Evolutionary conservation across 2,888 invertebrate genomes (phyloP).

Genomic region (Plebejus argus): DNA sequence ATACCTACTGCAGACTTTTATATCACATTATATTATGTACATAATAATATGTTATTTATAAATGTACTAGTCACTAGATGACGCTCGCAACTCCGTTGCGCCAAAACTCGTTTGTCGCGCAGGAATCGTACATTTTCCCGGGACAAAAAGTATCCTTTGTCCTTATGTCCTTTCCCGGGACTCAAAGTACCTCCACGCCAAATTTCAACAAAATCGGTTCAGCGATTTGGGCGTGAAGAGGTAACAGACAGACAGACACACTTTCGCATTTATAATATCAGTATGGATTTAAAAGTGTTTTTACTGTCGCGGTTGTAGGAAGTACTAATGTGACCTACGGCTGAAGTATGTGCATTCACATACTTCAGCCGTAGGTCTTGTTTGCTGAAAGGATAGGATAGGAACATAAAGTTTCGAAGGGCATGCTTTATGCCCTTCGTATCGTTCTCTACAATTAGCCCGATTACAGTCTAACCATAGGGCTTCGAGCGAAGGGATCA

Average conservation of each 20-base stretch:
- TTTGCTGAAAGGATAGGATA: not conserved
- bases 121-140: no score
- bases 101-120: no score
- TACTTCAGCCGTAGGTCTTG: not conserved
- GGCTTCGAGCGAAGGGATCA: not conserved
- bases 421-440: not conserved
- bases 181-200: no score
- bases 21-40: not conserved
- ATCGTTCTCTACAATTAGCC: not conserved
- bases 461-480: not conserved
- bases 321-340: not conserved
- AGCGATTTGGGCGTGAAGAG: no score
- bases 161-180: no score
- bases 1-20: slow-evolving; percentile 19
- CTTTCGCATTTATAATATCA: no score
- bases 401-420: not conserved
- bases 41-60: not conserved
- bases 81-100: no score
- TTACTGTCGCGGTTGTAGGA: not conserved
- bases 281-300: not conserved
- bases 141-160: no score
- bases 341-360: not conserved
- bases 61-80: no score
- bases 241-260: no score
- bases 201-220: no score